Percentiles rank a stretch among this genome's conserved stretches.
Evolutionary conservation across 2,797 vertebrate genomes (phyloP).

Genomic region (Acomys russatus): DNA sequence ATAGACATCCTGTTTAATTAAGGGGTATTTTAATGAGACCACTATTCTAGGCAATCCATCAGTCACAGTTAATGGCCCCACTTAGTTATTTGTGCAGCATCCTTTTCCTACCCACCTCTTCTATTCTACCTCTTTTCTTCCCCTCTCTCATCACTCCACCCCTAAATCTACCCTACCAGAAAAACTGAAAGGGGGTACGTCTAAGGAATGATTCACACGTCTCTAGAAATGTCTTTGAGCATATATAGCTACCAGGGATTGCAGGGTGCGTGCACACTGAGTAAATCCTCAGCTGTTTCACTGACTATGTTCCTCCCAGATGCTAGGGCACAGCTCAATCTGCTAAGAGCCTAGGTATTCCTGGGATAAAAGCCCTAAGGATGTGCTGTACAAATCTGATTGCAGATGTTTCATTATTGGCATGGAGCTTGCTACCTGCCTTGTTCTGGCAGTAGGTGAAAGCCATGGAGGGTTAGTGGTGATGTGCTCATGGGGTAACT

Average conservation of each 20-base stretch:
- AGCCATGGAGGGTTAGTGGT: slow-evolving; percentile 5
- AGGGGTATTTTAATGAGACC: slow-evolving; percentile 67
- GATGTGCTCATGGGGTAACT: neutral
- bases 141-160: slow-evolving; percentile 53
- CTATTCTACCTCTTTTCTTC: slow-evolving; percentile 69
- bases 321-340: neutral
- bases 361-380: neutral
- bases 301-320: neutral
- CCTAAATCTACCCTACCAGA: slow-evolving; percentile 63
- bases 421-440: neutral
- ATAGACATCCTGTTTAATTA: slow-evolving; percentile 83
- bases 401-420: slow-evolving; percentile 8
- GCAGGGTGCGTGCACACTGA: neutral
- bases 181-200: slow-evolving; percentile 56
- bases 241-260: slow-evolving; percentile 7
- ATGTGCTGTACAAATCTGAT: neutral
- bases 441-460: slow-evolving; percentile 20
- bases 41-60: slow-evolving; percentile 80
- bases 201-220: slow-evolving; percentile 65
- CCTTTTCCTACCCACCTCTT: slow-evolving; percentile 73
- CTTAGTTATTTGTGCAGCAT: slow-evolving; percentile 76
- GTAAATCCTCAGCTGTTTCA: slow-evolving; percentile 14
- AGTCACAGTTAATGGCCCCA: slow-evolving; percentile 77
- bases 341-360: neutral
- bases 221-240: slow-evolving; percentile 25